Base-by-base conservation (phyloP, 2,113 vertebrate genomes). In the Rhinoderma darwinii region DNA sequence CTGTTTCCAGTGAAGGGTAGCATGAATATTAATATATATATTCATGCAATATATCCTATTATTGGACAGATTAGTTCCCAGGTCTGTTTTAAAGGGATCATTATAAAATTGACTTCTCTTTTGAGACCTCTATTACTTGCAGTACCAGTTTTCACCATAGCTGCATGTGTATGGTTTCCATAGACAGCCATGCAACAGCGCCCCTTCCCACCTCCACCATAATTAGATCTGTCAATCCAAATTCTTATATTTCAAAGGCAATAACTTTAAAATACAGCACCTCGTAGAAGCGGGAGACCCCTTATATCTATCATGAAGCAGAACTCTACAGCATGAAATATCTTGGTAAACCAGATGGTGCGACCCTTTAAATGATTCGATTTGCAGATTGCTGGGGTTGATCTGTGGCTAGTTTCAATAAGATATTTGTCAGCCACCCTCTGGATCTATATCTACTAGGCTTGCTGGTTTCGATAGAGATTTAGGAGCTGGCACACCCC, bases 401-500 rank as follows among this genome's bases (percentile, higher is more conserved):
- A 14, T 4, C 9, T 15, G n/a, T 25, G 1, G 3, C 9, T 20
- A 18, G 39, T 14, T 43, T 76, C 73, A 47, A 4, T 47, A 76
- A 15, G 8, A 3, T 5, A 20, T 5, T 68, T n/a, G 70, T 43
- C 39, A 10, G 6, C 14, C 1, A 5, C 12, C 5, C 3, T 22
- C 56, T n/a, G 63, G 66, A 66, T 54, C 20, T 27, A 20, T 8
- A 0, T 43, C 37, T 74, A 59, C 59, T n/a, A n/a, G 74, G 59
- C 41, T 41, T 20, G 68, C 66, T 81, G 85, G 85, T 86, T 86
- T 86, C 85, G 85, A 50, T 73, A 86, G 84, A 86, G 84, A 80
- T 77, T 86, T 86, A 41, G 75, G 85, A 73, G 79, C 27, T n/a
- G 85, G 68, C 85, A 81, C 85, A 81, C 85, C 85, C 63, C 85